phyloP scores from a whole-genome alignment of 23 tunicate species.

The Phallusia fumigata region DNA sequence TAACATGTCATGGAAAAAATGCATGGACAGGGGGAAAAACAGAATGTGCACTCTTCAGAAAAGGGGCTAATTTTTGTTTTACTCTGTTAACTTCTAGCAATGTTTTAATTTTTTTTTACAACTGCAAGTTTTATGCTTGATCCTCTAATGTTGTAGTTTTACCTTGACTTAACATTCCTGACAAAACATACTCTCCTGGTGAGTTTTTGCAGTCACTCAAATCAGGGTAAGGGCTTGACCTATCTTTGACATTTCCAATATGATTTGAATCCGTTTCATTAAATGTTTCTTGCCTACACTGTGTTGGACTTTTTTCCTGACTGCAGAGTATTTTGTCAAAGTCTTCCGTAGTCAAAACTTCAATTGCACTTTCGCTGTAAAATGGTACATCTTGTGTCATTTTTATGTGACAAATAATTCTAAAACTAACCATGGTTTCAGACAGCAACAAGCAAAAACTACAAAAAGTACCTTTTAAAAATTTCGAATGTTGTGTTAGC shows the following conservation, averaged over 20 bases:
- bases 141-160: background rate
- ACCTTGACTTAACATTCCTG: slow-evolving; percentile 16
- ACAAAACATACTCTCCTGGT: slow-evolving; percentile 26
- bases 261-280: background rate
- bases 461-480: background rate
- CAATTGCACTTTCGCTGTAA: slow-evolving; percentile 6
- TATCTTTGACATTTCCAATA: background rate
- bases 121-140: background rate
- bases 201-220: slow-evolving; percentile 26
- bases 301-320: background rate
- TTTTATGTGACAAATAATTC: too few relatives aligned
- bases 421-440: too few relatives aligned
- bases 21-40: too few relatives aligned
- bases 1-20: too few relatives aligned
- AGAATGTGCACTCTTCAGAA: too few relatives aligned
- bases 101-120: too few relatives aligned
- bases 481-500: too few relatives aligned
- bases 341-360: background rate
- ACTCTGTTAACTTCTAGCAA: too few relatives aligned
- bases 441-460: background rate
- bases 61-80: too few relatives aligned
- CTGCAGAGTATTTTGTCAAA: background rate
- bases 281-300: background rate
- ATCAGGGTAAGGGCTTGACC: slow-evolving; percentile 37
- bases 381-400: too few relatives aligned